A percentile compares a stretch with the other conserved stretches of the same genome.
Conservation (phyloP, 2,888 invertebrate genomes). For the Xylota segnis region DNA sequence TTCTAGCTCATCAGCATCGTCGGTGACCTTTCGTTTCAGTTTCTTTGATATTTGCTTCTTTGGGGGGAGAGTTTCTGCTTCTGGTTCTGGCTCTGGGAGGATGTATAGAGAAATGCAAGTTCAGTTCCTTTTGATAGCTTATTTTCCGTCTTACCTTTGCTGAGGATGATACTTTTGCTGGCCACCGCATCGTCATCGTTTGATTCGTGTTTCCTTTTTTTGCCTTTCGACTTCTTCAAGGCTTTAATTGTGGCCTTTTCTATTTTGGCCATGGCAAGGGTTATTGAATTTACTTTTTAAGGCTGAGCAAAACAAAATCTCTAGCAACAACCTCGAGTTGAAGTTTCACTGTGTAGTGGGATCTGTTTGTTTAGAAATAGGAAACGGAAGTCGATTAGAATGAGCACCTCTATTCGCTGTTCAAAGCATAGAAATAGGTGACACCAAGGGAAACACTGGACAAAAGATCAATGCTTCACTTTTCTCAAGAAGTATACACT, state of each 20-base stretch:
- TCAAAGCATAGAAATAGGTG: too few species aligned
- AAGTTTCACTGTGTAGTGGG: neutral
- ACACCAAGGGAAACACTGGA: too few species aligned
- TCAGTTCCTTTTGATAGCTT: neutral
- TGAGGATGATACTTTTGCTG: conserved; percentile 81
- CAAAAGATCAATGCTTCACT: too few species aligned
- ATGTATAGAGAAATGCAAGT: neutral
- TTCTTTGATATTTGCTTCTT: conserved; percentile 50
- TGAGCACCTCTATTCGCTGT: too few species aligned
- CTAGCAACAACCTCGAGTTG: conserved; percentile 1
- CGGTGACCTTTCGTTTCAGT: conserved; percentile 37
- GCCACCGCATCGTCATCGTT: conserved; percentile 81
- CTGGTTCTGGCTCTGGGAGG: conserved; percentile 19
- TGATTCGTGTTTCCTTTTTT: conserved; percentile 78
- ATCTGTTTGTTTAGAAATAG: neutral
- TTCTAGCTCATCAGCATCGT: neutral
- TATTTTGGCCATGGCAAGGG: conserved; percentile 43
- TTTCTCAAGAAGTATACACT: too few species aligned
- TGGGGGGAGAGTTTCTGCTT: conserved; percentile 6
- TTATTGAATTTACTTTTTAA: neutral
- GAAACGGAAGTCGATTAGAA: neutral
- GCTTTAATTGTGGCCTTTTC: conserved; percentile 25
- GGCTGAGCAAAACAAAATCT: conserved; percentile 25
- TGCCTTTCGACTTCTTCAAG: conserved; percentile 78
- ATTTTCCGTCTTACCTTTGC: conserved; percentile 54